Conservation (phyloP, 2,888 invertebrate species). For the Phengaris arion region DNA sequence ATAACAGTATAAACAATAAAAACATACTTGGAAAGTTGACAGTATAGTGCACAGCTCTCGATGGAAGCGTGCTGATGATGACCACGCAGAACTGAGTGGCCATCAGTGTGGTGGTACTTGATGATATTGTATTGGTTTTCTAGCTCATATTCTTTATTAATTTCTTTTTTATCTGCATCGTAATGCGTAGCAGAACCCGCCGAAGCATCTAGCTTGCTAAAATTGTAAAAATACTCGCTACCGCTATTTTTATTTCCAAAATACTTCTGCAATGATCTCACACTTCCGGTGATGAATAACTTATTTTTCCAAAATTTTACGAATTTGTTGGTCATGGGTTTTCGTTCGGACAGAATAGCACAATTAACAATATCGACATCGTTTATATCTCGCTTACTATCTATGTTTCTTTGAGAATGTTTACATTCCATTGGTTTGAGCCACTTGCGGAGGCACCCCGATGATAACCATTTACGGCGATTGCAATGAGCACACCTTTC, state of each 20-base stretch:
- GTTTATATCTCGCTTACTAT: constrained; percentile 66
- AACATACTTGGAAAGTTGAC: constrained; percentile 71
- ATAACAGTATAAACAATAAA: background rate
- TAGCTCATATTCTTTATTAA: constrained; percentile 54
- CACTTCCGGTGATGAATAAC: constrained; percentile 68
- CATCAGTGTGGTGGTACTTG: constrained; percentile 69
- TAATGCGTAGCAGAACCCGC: constrained; percentile 53
- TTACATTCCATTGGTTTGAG: constrained; percentile 75
- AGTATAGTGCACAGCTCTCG: constrained; percentile 73
- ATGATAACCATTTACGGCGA: constrained; percentile 71
- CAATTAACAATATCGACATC: constrained; percentile 68
- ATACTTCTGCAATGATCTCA: constrained; percentile 68
- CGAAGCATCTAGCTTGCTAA: constrained; percentile 58
- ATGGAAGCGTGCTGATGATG: constrained; percentile 69
- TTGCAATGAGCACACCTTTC: constrained; percentile 72
- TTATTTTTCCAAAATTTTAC: constrained; percentile 75
- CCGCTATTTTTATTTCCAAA: constrained; percentile 62
- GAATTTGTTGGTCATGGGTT: constrained; percentile 66
- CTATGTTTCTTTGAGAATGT: constrained; percentile 71
- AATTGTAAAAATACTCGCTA: constrained; percentile 58
- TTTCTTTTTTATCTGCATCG: constrained; percentile 49
- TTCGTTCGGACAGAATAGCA: constrained; percentile 66
- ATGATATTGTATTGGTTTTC: constrained; percentile 51
- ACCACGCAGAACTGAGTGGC: constrained; percentile 67
- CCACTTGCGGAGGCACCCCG: constrained; percentile 74